Evolutionary conservation across 2,797 vertebrate genomes (phyloP), one percentile per base, ranked within the genome.

Genomic region (Eulemur coronatus): DNA sequence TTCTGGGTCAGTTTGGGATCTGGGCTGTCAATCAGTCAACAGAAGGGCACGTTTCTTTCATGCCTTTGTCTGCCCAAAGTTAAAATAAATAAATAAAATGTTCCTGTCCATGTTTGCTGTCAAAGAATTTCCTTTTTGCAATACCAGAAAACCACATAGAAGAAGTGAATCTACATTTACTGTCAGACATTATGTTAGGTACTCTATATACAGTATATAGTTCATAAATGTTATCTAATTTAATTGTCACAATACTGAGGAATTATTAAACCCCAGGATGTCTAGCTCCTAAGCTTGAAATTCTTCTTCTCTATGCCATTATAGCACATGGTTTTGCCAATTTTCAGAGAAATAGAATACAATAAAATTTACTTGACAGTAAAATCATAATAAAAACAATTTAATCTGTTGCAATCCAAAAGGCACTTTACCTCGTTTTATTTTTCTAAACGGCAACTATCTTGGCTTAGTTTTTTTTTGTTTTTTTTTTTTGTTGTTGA

Each of bases 91-190:
- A 94, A 93, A 91, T 61, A 75, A 94, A 95, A 96, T 59, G 14
- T 91, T 93, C 55, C 46, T 89, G 41, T 96, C n/a, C 70, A n/a
- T 73, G 33, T 95, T 97, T 97, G 79, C 52, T 90, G 72, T 69
- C 84, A 97, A 94, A 97, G 61, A 85, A 95, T 87, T 95, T 97
- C 61, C 79, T 91, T 93, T 92, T 84, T 92, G 52, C 78, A 48
- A 55, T 82, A 59, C n/a, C 79, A 84, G 89, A 97, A 96, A 95
- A 65, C 48, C 70, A 96, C 43, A 67, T 11, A 92, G 87, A 63
- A 82, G 61, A 88, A 86, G 79, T 38, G 70, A 96, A 92, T n/a
- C 50, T 82, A 76, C 33, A 55, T 73, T 94, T 70, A 85, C 35
- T 26, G 41, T 80, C 69, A 84, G 50, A 70, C 84, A 55, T 92